Evolutionary conservation across 1,140 invertebrate genomes (phyloP).

Genomic region (Drosophila kohkoa): DNA sequence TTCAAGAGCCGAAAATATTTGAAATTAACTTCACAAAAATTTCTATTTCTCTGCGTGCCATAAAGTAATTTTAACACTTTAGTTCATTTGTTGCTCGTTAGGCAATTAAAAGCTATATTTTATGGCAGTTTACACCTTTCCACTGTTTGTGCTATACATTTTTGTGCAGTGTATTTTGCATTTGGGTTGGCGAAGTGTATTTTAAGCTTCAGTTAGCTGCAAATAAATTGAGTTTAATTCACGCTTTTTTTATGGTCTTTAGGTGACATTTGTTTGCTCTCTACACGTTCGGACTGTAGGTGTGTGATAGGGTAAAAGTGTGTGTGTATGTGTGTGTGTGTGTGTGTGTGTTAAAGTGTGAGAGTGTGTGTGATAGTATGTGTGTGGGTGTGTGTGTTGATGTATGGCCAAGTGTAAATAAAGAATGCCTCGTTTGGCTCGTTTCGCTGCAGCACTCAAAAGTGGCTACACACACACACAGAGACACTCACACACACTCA

Average conservation of each 20-base stretch:
- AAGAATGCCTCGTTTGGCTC: conserved; percentile 58
- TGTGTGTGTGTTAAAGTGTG: not conserved
- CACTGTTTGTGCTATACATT: not conserved
- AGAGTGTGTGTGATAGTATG: conserved; percentile 11
- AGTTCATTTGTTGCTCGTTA: not conserved
- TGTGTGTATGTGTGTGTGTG: conserved; percentile 6
- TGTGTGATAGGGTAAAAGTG: not conserved
- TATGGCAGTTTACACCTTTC: not conserved
- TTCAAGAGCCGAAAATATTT: no score
- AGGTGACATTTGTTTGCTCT: conserved; percentile 36
- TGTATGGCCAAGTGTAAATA: conserved; percentile 74
- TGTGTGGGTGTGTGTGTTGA: conserved; percentile 50
- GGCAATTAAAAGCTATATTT: not conserved
- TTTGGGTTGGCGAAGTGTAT: conserved; percentile 16
- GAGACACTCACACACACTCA: conserved; percentile 22
- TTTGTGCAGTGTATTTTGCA: conserved; percentile 15
- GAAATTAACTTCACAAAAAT: no score
- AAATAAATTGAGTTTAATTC: conserved; percentile 42
- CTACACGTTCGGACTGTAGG: not conserved
- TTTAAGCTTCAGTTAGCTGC: conserved; percentile 33
- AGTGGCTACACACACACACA: conserved; percentile 58
- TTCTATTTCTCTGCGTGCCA: no score
- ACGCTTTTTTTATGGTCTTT: conserved; percentile 32
- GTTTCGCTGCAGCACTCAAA: conserved; percentile 60
- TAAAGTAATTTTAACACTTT: no score